Percentiles rank a stretch among this genome's conserved stretches.
These are phyloP conservation scores for Petrolisthes manimaculis DNA, from an alignment of 2,888 invertebrate species.

Conservation along the genomic window DNA sequence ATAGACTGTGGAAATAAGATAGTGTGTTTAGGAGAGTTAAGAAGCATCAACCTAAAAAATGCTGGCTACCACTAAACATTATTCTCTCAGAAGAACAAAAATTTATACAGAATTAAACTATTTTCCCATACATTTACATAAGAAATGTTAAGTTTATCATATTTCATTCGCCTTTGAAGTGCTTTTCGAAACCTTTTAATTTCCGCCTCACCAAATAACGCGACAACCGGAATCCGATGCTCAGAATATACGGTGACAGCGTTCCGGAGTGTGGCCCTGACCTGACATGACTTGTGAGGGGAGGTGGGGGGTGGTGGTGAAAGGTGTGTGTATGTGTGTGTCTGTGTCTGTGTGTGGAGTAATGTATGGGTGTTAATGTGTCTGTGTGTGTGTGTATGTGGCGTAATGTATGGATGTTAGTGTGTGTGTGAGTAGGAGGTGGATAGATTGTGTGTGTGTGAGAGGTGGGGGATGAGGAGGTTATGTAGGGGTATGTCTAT, in stretches of 20 bases:
- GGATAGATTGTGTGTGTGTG: constrained; percentile 8
- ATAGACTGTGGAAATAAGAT: too few species aligned
- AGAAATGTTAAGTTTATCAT: too few species aligned
- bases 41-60: too few species aligned
- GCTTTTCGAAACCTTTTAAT: too few species aligned
- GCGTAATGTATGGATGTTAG: not conserved
- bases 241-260: not conserved
- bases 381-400: constrained; percentile 27
- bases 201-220: too few species aligned
- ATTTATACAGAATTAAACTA: too few species aligned
- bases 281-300: not conserved
- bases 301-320: not conserved
- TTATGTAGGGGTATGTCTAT: not conserved
- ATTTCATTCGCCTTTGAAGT: too few species aligned
- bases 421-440: not conserved
- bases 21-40: too few species aligned
- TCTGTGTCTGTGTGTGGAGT: not conserved
- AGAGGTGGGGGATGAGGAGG: not conserved
- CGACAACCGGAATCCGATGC: too few species aligned
- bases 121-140: too few species aligned
- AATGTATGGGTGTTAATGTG: constrained; percentile 8
- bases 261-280: constrained; percentile 6
- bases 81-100: too few species aligned
- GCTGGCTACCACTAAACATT: too few species aligned
- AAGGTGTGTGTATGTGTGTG: not conserved